phyloP scores from a whole-genome alignment of 2,797 vertebrate species.

The Fringilla coelebs region DNA sequence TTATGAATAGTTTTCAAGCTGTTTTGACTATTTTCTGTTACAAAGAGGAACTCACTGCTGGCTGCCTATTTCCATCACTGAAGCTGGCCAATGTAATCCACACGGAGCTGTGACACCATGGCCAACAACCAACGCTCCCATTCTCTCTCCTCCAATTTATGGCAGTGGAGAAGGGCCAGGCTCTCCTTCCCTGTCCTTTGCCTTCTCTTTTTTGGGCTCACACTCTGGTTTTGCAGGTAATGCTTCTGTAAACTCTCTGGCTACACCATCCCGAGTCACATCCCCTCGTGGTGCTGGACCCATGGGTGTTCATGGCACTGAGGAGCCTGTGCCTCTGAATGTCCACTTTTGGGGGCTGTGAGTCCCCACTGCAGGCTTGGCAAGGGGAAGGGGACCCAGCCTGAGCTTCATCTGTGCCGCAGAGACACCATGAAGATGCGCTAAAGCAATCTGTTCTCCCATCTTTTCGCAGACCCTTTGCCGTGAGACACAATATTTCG shows the following conservation, averaged over 20 bases:
- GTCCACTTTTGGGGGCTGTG: neutral
- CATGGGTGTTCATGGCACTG: neutral
- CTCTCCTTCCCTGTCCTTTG: neutral
- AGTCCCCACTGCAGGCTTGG: neutral
- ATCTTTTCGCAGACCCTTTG: constrained; percentile 40
- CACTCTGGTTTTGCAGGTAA: neutral
- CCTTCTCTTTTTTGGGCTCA: neutral
- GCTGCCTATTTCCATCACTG: constrained; percentile 65
- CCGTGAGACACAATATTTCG: constrained; percentile 40
- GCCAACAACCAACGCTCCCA: fast-evolving
- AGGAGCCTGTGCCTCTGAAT: fast-evolving
- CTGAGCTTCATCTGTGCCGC: constrained; percentile 47
- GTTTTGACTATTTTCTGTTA: constrained; percentile 74
- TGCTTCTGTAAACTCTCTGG: neutral
- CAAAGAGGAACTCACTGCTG: constrained; percentile 65
- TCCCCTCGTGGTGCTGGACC: neutral
- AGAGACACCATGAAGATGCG: neutral
- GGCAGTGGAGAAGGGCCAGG: neutral
- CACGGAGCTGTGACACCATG: neutral
- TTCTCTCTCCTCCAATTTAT: neutral
- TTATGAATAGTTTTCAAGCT: constrained; percentile 74
- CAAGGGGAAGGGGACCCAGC: constrained; percentile 18
- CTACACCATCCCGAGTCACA: fast-evolving
- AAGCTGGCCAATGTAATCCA: constrained; percentile 18
- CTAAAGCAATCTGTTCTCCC: constrained; percentile 53